Conservation (phyloP, 2,797 vertebrate species). For the Eurystomus glaucurus region DNA sequence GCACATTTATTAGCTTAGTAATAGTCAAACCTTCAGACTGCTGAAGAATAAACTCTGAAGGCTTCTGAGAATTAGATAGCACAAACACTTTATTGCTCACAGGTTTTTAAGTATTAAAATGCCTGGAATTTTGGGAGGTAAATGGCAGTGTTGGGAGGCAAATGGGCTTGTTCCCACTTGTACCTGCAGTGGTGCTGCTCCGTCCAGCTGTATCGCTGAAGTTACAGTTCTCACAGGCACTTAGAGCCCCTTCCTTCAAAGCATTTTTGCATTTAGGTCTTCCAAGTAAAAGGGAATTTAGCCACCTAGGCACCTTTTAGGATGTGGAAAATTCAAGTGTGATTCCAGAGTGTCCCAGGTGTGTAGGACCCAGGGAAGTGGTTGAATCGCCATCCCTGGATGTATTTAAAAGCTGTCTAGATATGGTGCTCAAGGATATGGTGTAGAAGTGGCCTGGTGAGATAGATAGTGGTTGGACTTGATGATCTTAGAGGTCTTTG, state of each 20-base stretch:
- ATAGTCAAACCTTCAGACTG: neutral
- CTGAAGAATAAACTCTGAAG: neutral
- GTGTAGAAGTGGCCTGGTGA: too few relatives aligned
- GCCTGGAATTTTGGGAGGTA: neutral
- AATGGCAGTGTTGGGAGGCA: neutral
- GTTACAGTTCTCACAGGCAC: neutral
- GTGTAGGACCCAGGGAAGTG: neutral
- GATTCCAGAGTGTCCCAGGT: neutral
- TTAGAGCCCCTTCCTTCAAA: neutral
- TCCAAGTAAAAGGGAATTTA: neutral
- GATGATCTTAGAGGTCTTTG: too few relatives aligned
- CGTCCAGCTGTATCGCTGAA: neutral
- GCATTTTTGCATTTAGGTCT: neutral
- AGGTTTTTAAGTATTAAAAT: neutral
- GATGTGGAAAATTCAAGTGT: neutral
- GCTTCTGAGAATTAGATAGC: neutral
- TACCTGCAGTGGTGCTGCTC: neutral
- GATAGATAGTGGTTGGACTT: too few relatives aligned
- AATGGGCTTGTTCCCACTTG: neutral
- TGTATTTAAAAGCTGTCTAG: too few relatives aligned
- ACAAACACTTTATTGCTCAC: neutral
- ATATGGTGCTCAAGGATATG: too few relatives aligned
- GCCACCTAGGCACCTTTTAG: neutral
- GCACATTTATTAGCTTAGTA: neutral
- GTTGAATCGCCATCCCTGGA: too few relatives aligned